These are phyloP conservation scores for mouse (Mus musculus) DNA, from an alignment of 2,113 vertebrate species.

Conservation along the genomic window DNA sequence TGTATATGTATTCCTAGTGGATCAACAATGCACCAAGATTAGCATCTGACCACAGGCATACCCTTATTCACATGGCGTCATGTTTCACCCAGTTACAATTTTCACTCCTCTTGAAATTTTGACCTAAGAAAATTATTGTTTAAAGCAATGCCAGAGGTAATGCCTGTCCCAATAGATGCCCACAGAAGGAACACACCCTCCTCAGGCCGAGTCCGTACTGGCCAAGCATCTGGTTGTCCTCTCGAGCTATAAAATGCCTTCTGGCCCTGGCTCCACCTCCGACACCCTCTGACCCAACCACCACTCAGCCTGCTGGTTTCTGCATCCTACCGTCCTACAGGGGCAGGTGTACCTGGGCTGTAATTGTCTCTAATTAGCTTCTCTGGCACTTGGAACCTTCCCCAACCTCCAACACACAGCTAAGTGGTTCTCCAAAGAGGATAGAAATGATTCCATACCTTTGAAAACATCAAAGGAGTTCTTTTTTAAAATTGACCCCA, in stretches of 20 bases:
- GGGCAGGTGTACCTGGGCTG: neutral
- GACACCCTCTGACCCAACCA: rapidly evolving
- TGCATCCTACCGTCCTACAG: rapidly evolving
- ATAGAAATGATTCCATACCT: conserved; percentile 64
- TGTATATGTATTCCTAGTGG: neutral
- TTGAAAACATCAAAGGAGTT: conserved; percentile 74
- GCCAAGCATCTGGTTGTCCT: neutral
- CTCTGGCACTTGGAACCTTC: neutral
- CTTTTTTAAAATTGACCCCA: conserved; percentile 1
- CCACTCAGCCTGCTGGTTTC: rapidly evolving
- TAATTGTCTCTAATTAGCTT: conserved; percentile 63
- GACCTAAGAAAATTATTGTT: neutral
- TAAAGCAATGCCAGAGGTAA: neutral
- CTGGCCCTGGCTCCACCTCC: neutral
- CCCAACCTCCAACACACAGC: conserved; percentile 5
- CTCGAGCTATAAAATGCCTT: too few species aligned
- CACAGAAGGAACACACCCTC: rapidly evolving
- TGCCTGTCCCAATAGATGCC: rapidly evolving
- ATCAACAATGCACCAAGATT: rapidly evolving
- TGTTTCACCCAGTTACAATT: neutral
- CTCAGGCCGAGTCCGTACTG: rapidly evolving
- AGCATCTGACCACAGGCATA: rapidly evolving
- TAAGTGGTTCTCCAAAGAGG: conserved; percentile 63
- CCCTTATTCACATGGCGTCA: rapidly evolving
- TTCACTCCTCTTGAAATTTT: neutral